Base-by-base conservation (phyloP, 2,113 vertebrate species). In the Oxygymnocypris stewartii region DNA sequence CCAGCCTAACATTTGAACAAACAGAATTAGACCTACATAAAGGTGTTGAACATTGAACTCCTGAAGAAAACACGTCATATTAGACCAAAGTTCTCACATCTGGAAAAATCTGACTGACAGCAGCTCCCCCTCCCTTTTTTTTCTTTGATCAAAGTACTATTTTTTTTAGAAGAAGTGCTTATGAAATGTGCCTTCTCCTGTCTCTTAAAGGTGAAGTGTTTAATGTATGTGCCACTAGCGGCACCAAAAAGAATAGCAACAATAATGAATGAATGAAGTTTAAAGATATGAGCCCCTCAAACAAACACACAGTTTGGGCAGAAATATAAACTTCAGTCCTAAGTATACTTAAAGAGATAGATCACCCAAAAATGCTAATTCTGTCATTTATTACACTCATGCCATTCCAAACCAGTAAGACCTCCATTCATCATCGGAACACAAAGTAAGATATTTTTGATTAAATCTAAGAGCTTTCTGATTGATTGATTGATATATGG, bases 111-210 rank as follows among this genome's bases (percentile, higher is more conserved):
- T 54, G 78, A 76, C 9, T 28, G 25, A 18, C 40, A 2, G 9
- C 23, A 0, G 18, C 40, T 0, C 1, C 5, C 4, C 4, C 2
- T 3, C 35, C 35, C 35, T 37, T 37, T 37, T 37, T 20, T 23
- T 79, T 57, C 23, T 35, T 59, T 59, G 5, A 79, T 79, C 78
- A 40, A n/a, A 79, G 49, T 4, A 7, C 6, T n/a, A 40, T 59
- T n/a, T 10, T 5, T 61, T 74, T 13, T 74, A 16, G 20, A 75
- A 40, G 78, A 61, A 13, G 14, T 42, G 35, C 57, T 0, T 79
- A n/a, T 79, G 6, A 79, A 79, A 79, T 59, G 0, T 80, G 54
- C 78, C 20, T 37, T 61, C 23, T 80, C 35, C 23, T 80, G 78
- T 80, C 78, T 80, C 42, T n/a, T 61, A 10, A 80, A 80, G 35